phyloP scores from a whole-genome alignment of 2,113 vertebrate genomes.

The Noctilio leporinus region DNA sequence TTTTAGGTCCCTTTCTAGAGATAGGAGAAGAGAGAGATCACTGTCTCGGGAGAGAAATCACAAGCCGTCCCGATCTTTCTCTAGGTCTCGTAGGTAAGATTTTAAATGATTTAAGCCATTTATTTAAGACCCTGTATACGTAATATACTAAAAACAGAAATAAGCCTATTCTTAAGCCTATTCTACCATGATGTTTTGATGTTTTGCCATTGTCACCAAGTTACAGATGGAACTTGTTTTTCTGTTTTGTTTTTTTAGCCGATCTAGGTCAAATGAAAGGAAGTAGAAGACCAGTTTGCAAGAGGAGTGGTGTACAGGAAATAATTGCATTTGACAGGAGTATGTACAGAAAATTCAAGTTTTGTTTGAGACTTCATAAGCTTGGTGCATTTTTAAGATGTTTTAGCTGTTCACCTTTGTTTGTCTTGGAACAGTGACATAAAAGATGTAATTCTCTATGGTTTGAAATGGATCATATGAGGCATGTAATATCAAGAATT shows the following conservation, averaged over 20 bases:
- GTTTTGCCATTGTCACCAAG: neutral
- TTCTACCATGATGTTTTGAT: neutral
- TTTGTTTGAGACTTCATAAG: constrained; percentile 85
- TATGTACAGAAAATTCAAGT: constrained; percentile 86
- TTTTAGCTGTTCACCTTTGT: constrained; percentile 84
- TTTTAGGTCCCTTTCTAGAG: constrained; percentile 93
- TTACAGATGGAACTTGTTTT: neutral
- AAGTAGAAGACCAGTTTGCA: constrained; percentile 82
- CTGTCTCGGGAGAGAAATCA: constrained; percentile 93
- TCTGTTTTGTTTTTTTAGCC: constrained; percentile 77
- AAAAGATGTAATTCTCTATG: constrained; percentile 83
- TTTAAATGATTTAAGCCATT: neutral
- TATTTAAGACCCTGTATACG: neutral
- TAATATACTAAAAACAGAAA: neutral
- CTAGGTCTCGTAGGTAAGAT: constrained; percentile 92
- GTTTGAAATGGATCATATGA: constrained; percentile 79
- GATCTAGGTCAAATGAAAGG: constrained; percentile 92
- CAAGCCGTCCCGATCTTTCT: constrained; percentile 94
- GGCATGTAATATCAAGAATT: constrained; percentile 76
- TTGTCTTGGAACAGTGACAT: constrained; percentile 84
- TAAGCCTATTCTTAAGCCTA: neutral
- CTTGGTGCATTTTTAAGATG: constrained; percentile 85
- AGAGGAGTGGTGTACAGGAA: constrained; percentile 85
- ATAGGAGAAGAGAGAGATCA: constrained; percentile 93
- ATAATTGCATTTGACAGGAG: constrained; percentile 76